These are phyloP conservation scores for Oenanthe oenanthe DNA, from an alignment of 2,113 vertebrate species.

Conservation along the genomic window DNA sequence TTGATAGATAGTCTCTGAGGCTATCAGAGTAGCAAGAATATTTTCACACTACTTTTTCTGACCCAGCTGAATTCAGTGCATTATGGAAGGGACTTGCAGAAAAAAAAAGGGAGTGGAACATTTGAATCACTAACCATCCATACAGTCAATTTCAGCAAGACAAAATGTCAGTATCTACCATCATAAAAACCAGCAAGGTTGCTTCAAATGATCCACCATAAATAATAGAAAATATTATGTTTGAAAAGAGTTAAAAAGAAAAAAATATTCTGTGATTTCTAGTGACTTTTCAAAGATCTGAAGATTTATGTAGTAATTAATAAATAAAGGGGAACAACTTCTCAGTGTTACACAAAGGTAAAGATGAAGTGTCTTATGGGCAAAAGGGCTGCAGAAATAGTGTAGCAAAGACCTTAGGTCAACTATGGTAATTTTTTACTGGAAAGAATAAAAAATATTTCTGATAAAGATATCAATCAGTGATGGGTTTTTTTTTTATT, in stretches of 20 bases:
- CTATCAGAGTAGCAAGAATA: neutral
- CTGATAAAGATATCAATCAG: neutral
- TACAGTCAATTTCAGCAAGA: neutral
- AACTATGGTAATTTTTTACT: neutral
- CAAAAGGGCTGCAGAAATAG: neutral
- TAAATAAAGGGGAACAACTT: neutral
- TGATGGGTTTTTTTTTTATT: rapidly evolving
- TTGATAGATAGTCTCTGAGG: neutral
- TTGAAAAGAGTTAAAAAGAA: neutral
- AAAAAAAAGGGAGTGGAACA: neutral
- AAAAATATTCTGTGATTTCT: neutral
- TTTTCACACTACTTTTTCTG: neutral
- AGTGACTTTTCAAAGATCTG: neutral
- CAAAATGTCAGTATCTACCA: neutral
- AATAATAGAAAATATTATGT: neutral
- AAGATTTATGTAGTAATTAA: neutral
- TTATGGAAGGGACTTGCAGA: neutral
- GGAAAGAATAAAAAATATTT: neutral
- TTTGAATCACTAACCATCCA: neutral
- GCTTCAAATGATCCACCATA: neutral
- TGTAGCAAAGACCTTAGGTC: neutral
- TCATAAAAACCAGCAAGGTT: neutral
- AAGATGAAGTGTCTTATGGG: neutral
- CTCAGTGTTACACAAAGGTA: neutral
- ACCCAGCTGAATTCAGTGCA: neutral